Conservation (phyloP, 2,888 invertebrate genomes). For the Entomobrya proxima region DNA sequence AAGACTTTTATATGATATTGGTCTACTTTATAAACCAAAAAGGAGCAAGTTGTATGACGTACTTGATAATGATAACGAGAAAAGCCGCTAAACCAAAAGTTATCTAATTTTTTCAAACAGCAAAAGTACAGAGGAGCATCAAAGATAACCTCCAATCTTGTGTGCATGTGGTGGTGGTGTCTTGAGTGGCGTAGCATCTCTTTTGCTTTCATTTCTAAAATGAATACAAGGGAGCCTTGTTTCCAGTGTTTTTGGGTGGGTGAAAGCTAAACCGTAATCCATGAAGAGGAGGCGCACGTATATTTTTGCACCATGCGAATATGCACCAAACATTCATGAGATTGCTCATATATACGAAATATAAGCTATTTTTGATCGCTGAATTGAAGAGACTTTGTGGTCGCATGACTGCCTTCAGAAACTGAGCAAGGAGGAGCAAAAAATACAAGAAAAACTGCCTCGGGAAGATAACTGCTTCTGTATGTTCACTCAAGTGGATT, state of each 20-base stretch:
- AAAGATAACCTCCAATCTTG: background rate
- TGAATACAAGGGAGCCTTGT: background rate
- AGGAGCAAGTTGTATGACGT: background rate
- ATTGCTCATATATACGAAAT: background rate
- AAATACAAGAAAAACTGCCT: conserved; percentile 22
- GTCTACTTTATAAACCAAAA: too few species aligned
- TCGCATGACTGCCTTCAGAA: conserved; percentile 15
- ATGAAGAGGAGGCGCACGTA: background rate
- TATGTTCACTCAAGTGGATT: conserved; percentile 69
- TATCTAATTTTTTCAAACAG: background rate
- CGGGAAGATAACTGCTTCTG: conserved; percentile 67
- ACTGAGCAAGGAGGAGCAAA: background rate
- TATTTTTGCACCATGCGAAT: too few species aligned
- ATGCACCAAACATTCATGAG: too few species aligned
- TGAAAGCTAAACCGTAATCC: conserved; percentile 19
- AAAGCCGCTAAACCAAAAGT: background rate
- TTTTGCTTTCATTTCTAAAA: background rate
- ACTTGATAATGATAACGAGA: background rate
- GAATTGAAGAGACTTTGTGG: conserved; percentile 28
- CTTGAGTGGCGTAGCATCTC: too few species aligned
- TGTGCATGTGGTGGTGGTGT: background rate
- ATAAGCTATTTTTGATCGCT: conserved; percentile 4
- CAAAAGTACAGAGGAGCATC: background rate
- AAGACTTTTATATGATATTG: too few species aligned
- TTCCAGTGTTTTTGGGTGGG: background rate